Evolutionary conservation across 2,797 vertebrate genomes (phyloP), one percentile per base, ranked within the genome.

Genomic region (Dermochelys coriacea): DNA sequence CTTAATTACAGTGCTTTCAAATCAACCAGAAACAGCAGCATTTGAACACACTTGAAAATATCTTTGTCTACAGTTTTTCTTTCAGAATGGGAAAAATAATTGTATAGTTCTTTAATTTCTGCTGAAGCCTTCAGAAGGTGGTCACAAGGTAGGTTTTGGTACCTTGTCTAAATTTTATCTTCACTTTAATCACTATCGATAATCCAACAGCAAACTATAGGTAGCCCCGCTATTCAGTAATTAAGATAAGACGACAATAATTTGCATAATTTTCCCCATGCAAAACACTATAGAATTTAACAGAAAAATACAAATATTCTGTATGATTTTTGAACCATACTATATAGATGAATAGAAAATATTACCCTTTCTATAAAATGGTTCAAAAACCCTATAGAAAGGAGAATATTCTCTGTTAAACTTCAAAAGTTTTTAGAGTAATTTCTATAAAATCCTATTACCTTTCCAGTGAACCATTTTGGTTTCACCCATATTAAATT

Each of bases 1-100:
- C 61, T 59, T 41, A 84, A 16, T 47, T 93, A 71, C 12, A 80
- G 31, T 74, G 16, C 41, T 90, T 96, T 91, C 86, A 92, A 92
- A 91, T 79, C 19, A 92, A 83, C 27, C 23, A 77, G 25, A n/a
- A 91, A 52, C 89, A 89, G 59, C 81, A n/a, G 3, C 37, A 82
- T 29, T 37, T 90, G 74, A 89, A 86, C 18, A 90, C 84, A 89
- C 0, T 41, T 77, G 9, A 16, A 89, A 95, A 34, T 74, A 82
- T 23, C 85, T 87, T 71, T 45, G 5, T 21, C 21, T 21, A 82
- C 29, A 74, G 27, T 80, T 87, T 19, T 31, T 64, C 11, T 89
- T 95, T 88, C 61, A 91, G 82, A 92, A 91, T 15, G 11, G 85
- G 85, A 15, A 3, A 61, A 1, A 85, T 59, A 84, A 80, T 34